Percentiles rank a stretch among this genome's conserved stretches.
Conservation (phyloP, 35 echinoderm and acorn worm genomes). For the Heliocidaris erythrogramma region DNA sequence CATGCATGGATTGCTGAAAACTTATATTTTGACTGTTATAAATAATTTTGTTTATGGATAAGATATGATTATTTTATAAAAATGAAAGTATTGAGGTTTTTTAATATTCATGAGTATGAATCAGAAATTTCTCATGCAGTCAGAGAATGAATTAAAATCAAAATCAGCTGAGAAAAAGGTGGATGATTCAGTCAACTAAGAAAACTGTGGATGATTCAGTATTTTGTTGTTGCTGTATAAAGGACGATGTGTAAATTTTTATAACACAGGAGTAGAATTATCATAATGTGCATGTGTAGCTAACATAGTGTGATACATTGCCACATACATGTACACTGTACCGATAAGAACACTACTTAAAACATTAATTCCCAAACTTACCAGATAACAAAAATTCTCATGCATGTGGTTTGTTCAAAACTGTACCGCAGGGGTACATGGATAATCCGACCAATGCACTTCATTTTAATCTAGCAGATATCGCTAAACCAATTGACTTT, state of each 20-base stretch:
- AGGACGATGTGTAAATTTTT: neutral
- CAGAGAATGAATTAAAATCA: neutral
- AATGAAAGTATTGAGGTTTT: neutral
- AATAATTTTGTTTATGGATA: neutral
- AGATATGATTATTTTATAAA: neutral
- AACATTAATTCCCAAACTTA: neutral
- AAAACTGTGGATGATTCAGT: neutral
- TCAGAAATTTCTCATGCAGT: neutral
- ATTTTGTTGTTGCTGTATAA: neutral
- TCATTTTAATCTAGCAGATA: neutral
- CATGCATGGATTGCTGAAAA: neutral
- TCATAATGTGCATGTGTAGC: neutral
- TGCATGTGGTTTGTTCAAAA: neutral
- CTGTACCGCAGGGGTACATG: neutral
- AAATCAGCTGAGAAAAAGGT: neutral
- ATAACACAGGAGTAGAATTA: neutral
- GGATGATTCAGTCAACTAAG: neutral
- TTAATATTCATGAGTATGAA: neutral
- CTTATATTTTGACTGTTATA: neutral
- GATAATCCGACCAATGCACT: neutral
- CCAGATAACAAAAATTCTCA: neutral
- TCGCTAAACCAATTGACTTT: neutral
- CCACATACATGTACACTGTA: neutral
- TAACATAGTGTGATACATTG: neutral
- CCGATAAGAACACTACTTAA: neutral